A percentile compares a stretch with the other conserved stretches of the same genome.
Evolutionary conservation across 1,140 invertebrate species (phyloP).

Genomic region (Telenomus remus): DNA sequence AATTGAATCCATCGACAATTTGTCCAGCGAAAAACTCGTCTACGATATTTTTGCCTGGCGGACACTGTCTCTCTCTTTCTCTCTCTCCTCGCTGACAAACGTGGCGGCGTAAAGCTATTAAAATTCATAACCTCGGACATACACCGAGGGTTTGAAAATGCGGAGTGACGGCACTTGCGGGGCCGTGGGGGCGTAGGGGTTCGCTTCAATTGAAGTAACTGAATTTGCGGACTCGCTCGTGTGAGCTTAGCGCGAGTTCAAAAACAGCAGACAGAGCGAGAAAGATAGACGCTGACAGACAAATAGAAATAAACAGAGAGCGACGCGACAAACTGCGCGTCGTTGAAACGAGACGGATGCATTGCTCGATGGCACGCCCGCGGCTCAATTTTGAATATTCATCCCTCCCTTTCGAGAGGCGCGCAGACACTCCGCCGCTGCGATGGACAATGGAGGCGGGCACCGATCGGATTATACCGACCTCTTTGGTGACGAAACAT

Average conservation of each 20-base stretch:
- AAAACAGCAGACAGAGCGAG: conserved; percentile 63
- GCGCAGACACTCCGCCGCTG: conserved; percentile 46
- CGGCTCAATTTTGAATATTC: conserved; percentile 75
- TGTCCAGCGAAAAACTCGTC: conserved; percentile 72
- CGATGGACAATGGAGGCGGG: conserved; percentile 70
- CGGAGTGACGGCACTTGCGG: conserved; percentile 55
- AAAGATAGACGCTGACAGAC: neutral
- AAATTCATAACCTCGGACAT: conserved; percentile 76
- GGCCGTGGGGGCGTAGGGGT: conserved; percentile 41
- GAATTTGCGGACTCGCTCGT: conserved; percentile 70
- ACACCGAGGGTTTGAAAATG: conserved; percentile 72
- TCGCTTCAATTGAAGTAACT: conserved; percentile 72
- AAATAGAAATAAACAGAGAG: conserved; percentile 6
- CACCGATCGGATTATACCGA: conserved; percentile 68
- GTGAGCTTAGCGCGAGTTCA: conserved; percentile 62
- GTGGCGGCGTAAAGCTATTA: conserved; percentile 74
- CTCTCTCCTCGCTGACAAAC: conserved; percentile 44
- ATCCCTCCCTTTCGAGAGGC: conserved; percentile 63
- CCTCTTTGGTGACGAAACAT: conserved; percentile 67
- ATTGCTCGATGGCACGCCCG: conserved; percentile 62
- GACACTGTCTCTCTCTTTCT: conserved; percentile 26
- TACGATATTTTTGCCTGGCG: conserved; percentile 68
- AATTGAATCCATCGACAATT: conserved; percentile 76
- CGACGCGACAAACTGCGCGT: neutral
- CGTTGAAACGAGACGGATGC: conserved; percentile 2